Evolutionary conservation across 2,797 vertebrate genomes (phyloP).

Genomic region (Lepilemur ruficaudatus): DNA sequence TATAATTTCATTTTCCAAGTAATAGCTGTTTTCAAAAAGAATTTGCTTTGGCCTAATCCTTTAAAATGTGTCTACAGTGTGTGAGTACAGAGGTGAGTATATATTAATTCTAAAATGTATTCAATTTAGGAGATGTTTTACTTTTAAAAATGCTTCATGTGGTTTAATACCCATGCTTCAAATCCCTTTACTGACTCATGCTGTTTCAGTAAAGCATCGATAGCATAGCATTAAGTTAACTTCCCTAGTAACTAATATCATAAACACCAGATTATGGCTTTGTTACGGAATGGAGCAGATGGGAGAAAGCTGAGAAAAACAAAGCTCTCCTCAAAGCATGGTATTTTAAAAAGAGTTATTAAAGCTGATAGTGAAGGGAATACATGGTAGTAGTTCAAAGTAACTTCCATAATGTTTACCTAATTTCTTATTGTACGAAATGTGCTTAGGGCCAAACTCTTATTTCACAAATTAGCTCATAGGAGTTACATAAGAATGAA

Average conservation of each 20-base stretch:
- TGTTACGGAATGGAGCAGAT: constrained; percentile 58
- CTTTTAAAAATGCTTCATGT: neutral
- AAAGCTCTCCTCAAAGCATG: constrained; percentile 48
- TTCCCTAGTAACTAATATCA: constrained; percentile 23
- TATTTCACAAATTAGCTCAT: constrained; percentile 12
- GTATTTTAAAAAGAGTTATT: constrained; percentile 59
- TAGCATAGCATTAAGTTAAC: constrained; percentile 15
- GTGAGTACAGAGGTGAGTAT: neutral
- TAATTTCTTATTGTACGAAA: constrained; percentile 35
- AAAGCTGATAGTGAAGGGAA: neutral
- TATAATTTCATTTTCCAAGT: constrained; percentile 26
- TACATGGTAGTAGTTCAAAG: constrained; percentile 7
- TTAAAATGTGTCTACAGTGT: constrained; percentile 26
- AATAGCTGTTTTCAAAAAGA: neutral
- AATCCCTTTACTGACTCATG: neutral
- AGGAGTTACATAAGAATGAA: neutral
- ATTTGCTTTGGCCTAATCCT: constrained; percentile 35
- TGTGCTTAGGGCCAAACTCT: neutral
- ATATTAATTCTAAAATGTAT: constrained; percentile 6
- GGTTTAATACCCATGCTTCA: neutral
- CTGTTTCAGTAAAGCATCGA: neutral
- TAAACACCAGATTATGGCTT: constrained; percentile 50
- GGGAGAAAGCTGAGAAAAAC: constrained; percentile 40
- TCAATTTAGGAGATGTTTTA: neutral
- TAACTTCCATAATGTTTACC: constrained; percentile 28